Percentiles rank a stretch among this genome's conserved stretches.
These are phyloP conservation scores for Dolichoris vasculosae DNA, from an alignment of 1,140 invertebrate genomes.

Conservation along the genomic window DNA sequence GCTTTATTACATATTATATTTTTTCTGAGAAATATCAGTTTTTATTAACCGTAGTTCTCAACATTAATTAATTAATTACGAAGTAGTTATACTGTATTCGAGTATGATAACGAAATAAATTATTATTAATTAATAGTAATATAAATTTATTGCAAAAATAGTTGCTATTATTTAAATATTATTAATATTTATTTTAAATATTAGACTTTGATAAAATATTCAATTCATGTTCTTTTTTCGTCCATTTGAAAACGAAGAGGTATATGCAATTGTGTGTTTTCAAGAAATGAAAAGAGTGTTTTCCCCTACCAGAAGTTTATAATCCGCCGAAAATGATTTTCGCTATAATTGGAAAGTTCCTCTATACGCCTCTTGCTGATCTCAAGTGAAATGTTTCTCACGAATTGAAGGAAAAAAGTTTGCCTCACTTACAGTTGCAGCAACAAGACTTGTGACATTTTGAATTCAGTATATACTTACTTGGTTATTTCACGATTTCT, in stretches of 20 bases:
- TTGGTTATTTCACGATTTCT: background rate
- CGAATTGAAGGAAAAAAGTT: constrained; percentile 6
- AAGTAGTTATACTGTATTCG: background rate
- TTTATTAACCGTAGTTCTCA: too few species aligned
- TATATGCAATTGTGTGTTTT: background rate
- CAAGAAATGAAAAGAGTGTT: background rate
- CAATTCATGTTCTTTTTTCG: background rate
- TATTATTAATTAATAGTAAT: background rate
- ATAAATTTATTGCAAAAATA: background rate
- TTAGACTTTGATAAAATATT: background rate
- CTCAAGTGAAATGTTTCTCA: constrained; percentile 47
- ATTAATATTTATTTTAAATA: background rate
- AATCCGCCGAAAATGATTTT: constrained; percentile 40
- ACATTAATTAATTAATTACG: too few species aligned
- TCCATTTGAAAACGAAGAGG: constrained; percentile 3
- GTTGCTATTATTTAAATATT: background rate
- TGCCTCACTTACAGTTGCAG: constrained; percentile 6
- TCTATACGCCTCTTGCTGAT: constrained; percentile 16
- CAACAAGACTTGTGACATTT: constrained; percentile 29
- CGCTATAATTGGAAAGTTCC: constrained; percentile 51
- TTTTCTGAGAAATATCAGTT: too few species aligned
- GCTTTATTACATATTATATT: too few species aligned
- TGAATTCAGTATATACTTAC: constrained; percentile 6
- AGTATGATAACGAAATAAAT: background rate
- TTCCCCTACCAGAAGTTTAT: background rate